Evolutionary conservation across 2,888 invertebrate genomes (phyloP).

Genomic region (Beris morrisii): DNA sequence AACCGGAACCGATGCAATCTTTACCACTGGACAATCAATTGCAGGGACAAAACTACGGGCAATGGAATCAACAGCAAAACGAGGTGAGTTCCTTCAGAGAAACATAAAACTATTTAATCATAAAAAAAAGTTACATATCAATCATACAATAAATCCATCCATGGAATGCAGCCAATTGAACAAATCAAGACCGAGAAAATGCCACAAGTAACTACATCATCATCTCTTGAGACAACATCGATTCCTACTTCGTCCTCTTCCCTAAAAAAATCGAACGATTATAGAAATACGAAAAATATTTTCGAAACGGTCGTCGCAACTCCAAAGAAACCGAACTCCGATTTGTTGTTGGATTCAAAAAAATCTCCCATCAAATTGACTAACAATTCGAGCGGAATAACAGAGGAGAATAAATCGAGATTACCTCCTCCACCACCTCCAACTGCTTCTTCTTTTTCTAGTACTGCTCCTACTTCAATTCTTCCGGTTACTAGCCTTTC

Average conservation of each 20-base stretch:
- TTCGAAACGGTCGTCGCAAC: slow-evolving; percentile 18
- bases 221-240: slow-evolving; percentile 11
- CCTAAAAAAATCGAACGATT: slow-evolving; percentile 9
- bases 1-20: slow-evolving; percentile 11
- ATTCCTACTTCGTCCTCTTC: slow-evolving; percentile 1
- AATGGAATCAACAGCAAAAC: slow-evolving; percentile 41
- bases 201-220: slow-evolving; percentile 7
- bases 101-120: neutral
- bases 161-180: slow-evolving; percentile 37
- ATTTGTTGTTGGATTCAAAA: slow-evolving; percentile 11
- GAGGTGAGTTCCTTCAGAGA: slow-evolving; percentile 37
- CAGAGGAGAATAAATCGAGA: slow-evolving; percentile 1
- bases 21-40: neutral
- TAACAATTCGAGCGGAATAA: neutral
- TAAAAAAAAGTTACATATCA: slow-evolving; percentile 10
- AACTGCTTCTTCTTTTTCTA: neutral
- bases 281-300: slow-evolving; percentile 4
- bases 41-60: slow-evolving; percentile 28
- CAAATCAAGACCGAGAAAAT: slow-evolving; percentile 7
- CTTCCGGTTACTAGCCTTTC: neutral
- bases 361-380: slow-evolving; percentile 9
- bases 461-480: slow-evolving; percentile 2
- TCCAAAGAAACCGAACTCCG: slow-evolving; percentile 17
- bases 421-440: slow-evolving; percentile 3
- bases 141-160: slow-evolving; percentile 27